Conservation (phyloP, 2,113 vertebrate genomes). For the Brachyhypopomus occidentalis region DNA sequence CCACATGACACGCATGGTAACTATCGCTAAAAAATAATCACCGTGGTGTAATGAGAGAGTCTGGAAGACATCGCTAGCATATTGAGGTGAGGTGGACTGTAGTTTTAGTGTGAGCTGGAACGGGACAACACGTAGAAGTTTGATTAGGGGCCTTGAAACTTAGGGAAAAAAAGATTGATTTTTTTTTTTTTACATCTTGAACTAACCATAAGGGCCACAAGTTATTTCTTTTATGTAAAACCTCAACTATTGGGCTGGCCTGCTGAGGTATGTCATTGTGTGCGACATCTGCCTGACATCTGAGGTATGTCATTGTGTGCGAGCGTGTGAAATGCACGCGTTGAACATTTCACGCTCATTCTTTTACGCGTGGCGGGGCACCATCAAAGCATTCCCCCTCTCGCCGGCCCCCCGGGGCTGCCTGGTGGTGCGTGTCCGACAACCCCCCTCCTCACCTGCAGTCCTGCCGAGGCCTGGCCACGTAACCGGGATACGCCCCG, state of each 20-base stretch:
- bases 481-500: conserved; percentile 88
- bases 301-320: too few relatives aligned
- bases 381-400: too few relatives aligned
- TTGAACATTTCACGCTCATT: background rate
- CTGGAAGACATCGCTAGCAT: conserved; percentile 21
- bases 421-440: background rate
- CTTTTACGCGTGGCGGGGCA: too few relatives aligned
- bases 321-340: too few relatives aligned
- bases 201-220: background rate
- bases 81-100: conserved; percentile 9
- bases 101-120: conserved; percentile 18
- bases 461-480: conserved; percentile 92
- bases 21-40: conserved; percentile 29
- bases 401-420: background rate
- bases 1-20: conserved; percentile 2
- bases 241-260: background rate
- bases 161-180: too few relatives aligned
- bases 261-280: background rate
- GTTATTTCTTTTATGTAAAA: background rate
- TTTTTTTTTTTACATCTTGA: background rate
- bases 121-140: background rate
- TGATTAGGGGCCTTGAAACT: too few relatives aligned
- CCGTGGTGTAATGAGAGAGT: conserved; percentile 6
- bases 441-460: conserved; percentile 88
- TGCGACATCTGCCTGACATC: too few relatives aligned